A percentile compares a stretch with the other conserved stretches of the same genome.
Conservation (phyloP, 2,888 invertebrate species). For the Sericinus montela region DNA sequence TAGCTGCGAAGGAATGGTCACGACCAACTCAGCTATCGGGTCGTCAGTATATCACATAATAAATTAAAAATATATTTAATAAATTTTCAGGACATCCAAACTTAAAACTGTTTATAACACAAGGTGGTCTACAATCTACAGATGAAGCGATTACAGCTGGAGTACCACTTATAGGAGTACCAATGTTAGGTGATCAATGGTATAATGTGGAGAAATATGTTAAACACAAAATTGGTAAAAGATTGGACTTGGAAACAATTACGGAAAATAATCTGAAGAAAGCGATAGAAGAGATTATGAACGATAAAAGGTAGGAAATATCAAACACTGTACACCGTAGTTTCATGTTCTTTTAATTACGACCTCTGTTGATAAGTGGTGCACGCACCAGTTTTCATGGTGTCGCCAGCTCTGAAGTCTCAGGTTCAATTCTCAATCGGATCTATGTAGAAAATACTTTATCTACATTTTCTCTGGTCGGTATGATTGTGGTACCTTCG, state of each 20-base stretch:
- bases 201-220: conserved; percentile 35
- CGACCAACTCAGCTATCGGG: too few relatives aligned
- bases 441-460: too few relatives aligned
- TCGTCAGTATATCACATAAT: too few relatives aligned
- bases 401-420: too few relatives aligned
- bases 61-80: too few relatives aligned
- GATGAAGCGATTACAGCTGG: conserved; percentile 50
- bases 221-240: conserved; percentile 33
- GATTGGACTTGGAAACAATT: conserved; percentile 30
- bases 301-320: conserved; percentile 21
- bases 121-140: conserved; percentile 54
- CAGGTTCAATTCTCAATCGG: too few relatives aligned
- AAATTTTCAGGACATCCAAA: conserved; percentile 43
- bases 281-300: conserved; percentile 24
- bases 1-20: too few relatives aligned
- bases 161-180: conserved; percentile 45
- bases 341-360: too few relatives aligned
- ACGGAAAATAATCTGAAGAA: conserved; percentile 27
- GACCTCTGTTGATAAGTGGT: too few relatives aligned
- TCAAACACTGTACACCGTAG: neutral
- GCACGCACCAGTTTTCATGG: too few relatives aligned
- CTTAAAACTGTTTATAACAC: conserved; percentile 53
- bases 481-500: too few relatives aligned
- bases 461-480: too few relatives aligned
- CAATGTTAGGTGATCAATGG: conserved; percentile 49